Conservation (phyloP, 2,888 invertebrate genomes). For the Celastrina argiolus region DNA sequence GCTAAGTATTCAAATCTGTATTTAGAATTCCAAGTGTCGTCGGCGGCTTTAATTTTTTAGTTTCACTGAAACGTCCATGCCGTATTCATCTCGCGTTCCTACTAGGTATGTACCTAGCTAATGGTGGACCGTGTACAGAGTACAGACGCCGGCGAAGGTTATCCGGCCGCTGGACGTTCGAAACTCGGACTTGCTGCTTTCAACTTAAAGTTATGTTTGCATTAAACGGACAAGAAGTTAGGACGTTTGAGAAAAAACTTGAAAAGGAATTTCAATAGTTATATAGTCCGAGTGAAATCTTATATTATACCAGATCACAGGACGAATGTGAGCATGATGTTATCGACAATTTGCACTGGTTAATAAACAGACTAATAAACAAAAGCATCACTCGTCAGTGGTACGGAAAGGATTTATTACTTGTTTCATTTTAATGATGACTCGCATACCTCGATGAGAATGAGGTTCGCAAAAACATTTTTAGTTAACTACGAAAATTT, state of each 20-base stretch:
- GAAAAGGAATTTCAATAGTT: slow-evolving; percentile 65
- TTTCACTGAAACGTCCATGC: slow-evolving; percentile 60
- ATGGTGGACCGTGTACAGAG: slow-evolving; percentile 52
- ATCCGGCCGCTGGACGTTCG: slow-evolving; percentile 27
- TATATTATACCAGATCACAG: not conserved
- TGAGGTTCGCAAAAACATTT: slow-evolving; percentile 36
- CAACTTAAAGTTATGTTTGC: slow-evolving; percentile 46
- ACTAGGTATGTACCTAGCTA: slow-evolving; percentile 60
- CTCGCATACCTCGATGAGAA: not conserved
- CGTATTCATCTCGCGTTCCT: slow-evolving; percentile 67
- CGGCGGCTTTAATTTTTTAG: slow-evolving; percentile 68
- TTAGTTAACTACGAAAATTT: not conserved
- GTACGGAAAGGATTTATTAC: not conserved
- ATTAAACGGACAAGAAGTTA: slow-evolving; percentile 37
- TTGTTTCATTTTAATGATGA: not conserved
- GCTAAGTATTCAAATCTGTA: slow-evolving; percentile 67
- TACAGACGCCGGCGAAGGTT: slow-evolving; percentile 36
- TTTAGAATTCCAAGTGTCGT: slow-evolving; percentile 66
- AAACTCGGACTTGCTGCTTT: slow-evolving; percentile 40
- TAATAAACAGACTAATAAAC: not conserved
- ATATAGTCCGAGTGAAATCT: not conserved
- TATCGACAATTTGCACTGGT: not conserved
- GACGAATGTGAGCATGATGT: not conserved
- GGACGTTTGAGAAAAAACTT: slow-evolving; percentile 37
- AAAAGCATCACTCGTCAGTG: not conserved